Evolutionary conservation across 2,888 invertebrate genomes (phyloP).

Genomic region (Lypha dubia): DNA sequence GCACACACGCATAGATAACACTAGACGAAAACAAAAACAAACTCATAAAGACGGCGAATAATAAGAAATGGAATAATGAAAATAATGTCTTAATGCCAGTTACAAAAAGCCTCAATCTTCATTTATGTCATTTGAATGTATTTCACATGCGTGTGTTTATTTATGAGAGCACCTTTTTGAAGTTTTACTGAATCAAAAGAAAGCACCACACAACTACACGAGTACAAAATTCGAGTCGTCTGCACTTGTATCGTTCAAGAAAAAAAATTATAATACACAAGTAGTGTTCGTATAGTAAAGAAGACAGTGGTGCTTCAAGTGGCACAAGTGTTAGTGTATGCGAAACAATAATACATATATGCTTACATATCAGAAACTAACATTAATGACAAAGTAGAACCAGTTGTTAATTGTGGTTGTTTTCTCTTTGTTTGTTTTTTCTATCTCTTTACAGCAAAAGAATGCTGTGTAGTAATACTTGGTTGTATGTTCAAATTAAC

Average conservation of each 20-base stretch:
- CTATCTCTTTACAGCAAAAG: background rate
- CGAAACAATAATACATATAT: background rate
- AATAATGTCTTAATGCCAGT: slow-evolving; percentile 70
- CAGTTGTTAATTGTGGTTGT: background rate
- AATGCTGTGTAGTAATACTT: slow-evolving; percentile 17
- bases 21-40: background rate
- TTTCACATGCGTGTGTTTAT: slow-evolving; percentile 13
- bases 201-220: slow-evolving; percentile 59
- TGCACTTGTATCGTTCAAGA: slow-evolving; percentile 46
- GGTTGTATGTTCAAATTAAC: slow-evolving; percentile 11
- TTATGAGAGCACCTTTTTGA: slow-evolving; percentile 45
- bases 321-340: slow-evolving; percentile 10
- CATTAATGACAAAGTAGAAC: slow-evolving; percentile 5
- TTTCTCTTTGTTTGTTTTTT: background rate
- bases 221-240: slow-evolving; percentile 52
- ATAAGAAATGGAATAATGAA: slow-evolving; percentile 63
- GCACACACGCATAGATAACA: slow-evolving; percentile 7
- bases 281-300: slow-evolving; percentile 15
- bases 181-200: slow-evolving; percentile 63
- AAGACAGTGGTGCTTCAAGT: slow-evolving; percentile 37
- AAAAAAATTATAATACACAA: slow-evolving; percentile 42
- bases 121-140: background rate
- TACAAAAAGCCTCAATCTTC: slow-evolving; percentile 51
- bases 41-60: slow-evolving; percentile 59
- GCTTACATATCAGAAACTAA: background rate